phyloP scores from a whole-genome alignment of 2,888 invertebrate genomes.

The Cryptophagus acutangulus region DNA sequence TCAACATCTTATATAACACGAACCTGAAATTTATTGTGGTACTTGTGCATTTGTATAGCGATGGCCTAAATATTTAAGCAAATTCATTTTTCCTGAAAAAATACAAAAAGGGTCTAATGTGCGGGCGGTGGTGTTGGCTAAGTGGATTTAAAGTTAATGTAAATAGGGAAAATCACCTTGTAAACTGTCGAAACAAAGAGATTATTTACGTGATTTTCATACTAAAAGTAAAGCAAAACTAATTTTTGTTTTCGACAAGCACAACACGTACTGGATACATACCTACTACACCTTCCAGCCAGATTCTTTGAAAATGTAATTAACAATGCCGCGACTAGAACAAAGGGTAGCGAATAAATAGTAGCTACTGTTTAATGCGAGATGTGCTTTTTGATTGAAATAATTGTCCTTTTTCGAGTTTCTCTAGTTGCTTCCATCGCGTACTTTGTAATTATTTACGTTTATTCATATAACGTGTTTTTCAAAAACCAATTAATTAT shows the following conservation, averaged over 20 bases:
- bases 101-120: too few species aligned
- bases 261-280: conserved; percentile 13
- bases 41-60: too few species aligned
- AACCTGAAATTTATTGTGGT: conserved; percentile 29
- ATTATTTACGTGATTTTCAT: conserved; percentile 11
- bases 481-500: too few species aligned
- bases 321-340: conserved; percentile 10
- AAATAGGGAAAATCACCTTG: conserved; percentile 8
- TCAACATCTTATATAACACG: conserved; percentile 34
- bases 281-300: too few species aligned
- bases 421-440: too few species aligned
- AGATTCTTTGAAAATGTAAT: conserved; percentile 14
- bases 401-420: too few species aligned
- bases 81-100: too few species aligned
- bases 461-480: too few species aligned
- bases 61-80: too few species aligned
- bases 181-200: conserved; percentile 10
- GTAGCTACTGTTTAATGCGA: too few species aligned
- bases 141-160: conserved; percentile 6
- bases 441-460: too few species aligned
- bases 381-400: conserved; percentile 11
- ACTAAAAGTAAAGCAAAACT: conserved; percentile 2
- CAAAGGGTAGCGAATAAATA: conserved; percentile 11
- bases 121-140: too few species aligned
- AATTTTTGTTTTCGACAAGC: conserved; percentile 10